A percentile compares a stretch with the other conserved stretches of the same genome.
Evolutionary conservation across 2,888 invertebrate species (phyloP).

Genomic region (Disparrhopalites patrizii): DNA sequence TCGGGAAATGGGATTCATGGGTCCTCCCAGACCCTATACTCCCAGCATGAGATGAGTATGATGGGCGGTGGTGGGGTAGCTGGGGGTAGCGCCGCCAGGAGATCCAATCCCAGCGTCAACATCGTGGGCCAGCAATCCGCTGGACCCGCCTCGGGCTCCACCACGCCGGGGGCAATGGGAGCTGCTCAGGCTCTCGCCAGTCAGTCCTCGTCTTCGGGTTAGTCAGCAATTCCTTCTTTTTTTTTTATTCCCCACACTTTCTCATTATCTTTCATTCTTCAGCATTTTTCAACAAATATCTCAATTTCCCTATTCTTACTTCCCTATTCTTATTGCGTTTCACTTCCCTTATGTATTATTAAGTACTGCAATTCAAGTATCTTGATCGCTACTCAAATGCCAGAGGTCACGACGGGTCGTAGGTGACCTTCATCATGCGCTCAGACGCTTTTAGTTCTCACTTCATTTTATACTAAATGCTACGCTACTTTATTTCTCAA

Average conservation of each 20-base stretch:
- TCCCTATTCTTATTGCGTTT: background rate
- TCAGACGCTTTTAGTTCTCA: no score
- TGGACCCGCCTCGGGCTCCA: slow-evolving; percentile 35
- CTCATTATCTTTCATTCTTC: background rate
- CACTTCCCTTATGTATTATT: background rate
- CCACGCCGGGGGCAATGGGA: slow-evolving; percentile 40
- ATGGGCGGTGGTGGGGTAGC: background rate
- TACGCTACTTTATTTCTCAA: no score
- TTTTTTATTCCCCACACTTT: background rate
- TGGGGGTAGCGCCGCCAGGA: slow-evolving; percentile 13
- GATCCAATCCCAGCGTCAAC: slow-evolving; percentile 48
- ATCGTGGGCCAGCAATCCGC: slow-evolving; percentile 25
- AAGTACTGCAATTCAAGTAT: no score
- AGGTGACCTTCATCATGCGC: no score
- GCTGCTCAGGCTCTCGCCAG: slow-evolving; percentile 34
- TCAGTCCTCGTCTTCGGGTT: slow-evolving; percentile 45
- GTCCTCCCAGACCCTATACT: slow-evolving; percentile 44
- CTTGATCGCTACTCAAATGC: no score
- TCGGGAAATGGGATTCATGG: slow-evolving; percentile 44
- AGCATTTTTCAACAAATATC: no score
- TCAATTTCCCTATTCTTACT: no score
- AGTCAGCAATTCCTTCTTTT: slow-evolving; percentile 4
- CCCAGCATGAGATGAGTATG: slow-evolving; percentile 43
- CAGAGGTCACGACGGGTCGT: no score
- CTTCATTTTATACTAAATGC: no score